Evolutionary conservation across 2,888 invertebrate genomes (phyloP).

Genomic region (Pimpla rufipes): DNA sequence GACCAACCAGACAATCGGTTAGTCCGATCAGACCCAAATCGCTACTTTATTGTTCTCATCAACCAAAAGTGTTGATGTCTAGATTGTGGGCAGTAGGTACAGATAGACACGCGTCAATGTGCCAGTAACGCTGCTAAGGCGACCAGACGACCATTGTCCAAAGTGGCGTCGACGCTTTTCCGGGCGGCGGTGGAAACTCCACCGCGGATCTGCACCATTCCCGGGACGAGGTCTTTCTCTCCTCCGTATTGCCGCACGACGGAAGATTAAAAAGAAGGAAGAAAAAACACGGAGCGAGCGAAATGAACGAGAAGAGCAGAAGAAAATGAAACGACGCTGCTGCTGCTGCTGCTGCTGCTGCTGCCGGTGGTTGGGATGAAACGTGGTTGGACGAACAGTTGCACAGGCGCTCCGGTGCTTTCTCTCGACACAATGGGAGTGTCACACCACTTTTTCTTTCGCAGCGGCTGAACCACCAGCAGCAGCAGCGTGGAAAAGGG

Average conservation of each 20-base stretch:
- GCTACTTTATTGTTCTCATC: too few relatives aligned
- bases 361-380: conserved; percentile 21
- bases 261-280: conserved; percentile 65
- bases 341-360: too few relatives aligned
- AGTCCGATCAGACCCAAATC: too few relatives aligned
- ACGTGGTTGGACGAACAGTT: conserved; percentile 54
- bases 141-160: conserved; percentile 60
- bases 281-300: conserved; percentile 41
- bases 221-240: conserved; percentile 23
- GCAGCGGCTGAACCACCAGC: too few relatives aligned
- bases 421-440: conserved; percentile 76
- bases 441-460: conserved; percentile 75
- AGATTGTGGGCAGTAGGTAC: too few relatives aligned
- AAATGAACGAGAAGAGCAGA: conserved; percentile 62
- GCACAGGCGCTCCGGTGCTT: conserved; percentile 45
- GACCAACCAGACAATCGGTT: too few relatives aligned
- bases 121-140: conserved; percentile 24
- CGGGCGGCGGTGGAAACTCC: conserved; percentile 52
- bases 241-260: conserved; percentile 36
- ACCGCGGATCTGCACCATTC: conserved; percentile 45
- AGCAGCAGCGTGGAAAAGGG: not conserved
- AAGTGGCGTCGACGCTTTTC: conserved; percentile 67
- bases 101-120: not conserved
- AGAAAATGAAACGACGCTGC: conserved; percentile 52
- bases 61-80: too few relatives aligned